Base-by-base conservation (phyloP, 1,140 invertebrate species). In the Drosophila quadrilineata region DNA sequence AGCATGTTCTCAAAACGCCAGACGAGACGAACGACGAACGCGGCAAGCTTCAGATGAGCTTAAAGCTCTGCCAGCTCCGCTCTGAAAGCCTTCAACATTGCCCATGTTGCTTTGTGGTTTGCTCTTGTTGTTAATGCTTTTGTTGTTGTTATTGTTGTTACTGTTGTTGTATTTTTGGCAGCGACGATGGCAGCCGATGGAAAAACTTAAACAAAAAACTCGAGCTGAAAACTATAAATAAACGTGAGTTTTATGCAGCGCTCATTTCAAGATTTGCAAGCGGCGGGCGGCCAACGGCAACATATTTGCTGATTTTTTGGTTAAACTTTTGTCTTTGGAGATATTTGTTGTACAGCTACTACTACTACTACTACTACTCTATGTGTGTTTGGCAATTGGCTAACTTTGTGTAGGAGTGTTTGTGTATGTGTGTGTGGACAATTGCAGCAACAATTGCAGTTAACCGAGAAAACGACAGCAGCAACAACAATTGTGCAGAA, bases 221-320 rank as follows among this genome's bases (percentile, higher is more conserved):
- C 54, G 49, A 41, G 26, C 60, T 31, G 73, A 60, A 88, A 88
- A 80, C 87, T 88, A 88, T 88, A 88, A 88, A 88, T 88, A 88
- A 88, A 87, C 82, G 82, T 80, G 58, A 45, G 22, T 76, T 84
- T 72, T 75, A 43, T 60, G 79, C 68, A 75, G 79, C 54, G 77
- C 73, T 84, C 82, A 88, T 84, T 88, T 76, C 52, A 76, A 88
- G 87, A 88, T 88, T 88, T 80, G 85, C 75, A 80, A 80, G 74
- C 85, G 63, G 38, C 64, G 77, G 59, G 73, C 41, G 68, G 85
- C 50, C 68, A 73, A 70, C 74, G 57, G n/a, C n/a, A 50, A 49
- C 62, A 48, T 38, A 57, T 74, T 58, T 36, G 53, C 60, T 52
- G 38, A 57, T 40, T 77, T 53, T 53, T 21, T 17, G 16, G 65